These are phyloP conservation scores for Camptogramma bilineatum DNA, from an alignment of 2,888 invertebrate species.

Conservation along the genomic window DNA sequence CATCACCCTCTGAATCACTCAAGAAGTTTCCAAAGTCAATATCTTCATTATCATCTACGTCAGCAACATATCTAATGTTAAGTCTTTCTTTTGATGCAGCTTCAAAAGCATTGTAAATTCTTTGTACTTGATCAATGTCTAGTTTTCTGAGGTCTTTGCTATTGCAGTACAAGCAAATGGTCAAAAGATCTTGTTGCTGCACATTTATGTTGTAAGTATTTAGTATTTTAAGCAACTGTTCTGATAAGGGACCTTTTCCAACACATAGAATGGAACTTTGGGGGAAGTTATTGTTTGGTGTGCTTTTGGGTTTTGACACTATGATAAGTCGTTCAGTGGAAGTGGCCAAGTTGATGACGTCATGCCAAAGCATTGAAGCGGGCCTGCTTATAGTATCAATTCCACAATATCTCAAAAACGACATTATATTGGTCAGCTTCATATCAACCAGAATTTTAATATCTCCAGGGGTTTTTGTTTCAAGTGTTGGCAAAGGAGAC, in stretches of 20 bases:
- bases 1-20: slow-evolving; percentile 75
- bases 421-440: slow-evolving; percentile 61
- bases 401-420: slow-evolving; percentile 78
- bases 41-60: slow-evolving; percentile 63
- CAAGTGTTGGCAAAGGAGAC: slow-evolving; percentile 47
- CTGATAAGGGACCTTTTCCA: slow-evolving; percentile 78
- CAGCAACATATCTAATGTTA: slow-evolving; percentile 39
- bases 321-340: slow-evolving; percentile 70
- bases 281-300: slow-evolving; percentile 84
- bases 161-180: slow-evolving; percentile 89
- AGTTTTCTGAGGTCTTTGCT: slow-evolving; percentile 61
- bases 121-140: slow-evolving; percentile 58
- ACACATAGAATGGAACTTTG: slow-evolving; percentile 85
- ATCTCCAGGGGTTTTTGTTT: slow-evolving; percentile 55
- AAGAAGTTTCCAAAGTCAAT: slow-evolving; percentile 68
- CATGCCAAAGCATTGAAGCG: slow-evolving; percentile 81
- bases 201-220: slow-evolving; percentile 87
- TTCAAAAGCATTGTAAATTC: slow-evolving; percentile 61
- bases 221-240: slow-evolving; percentile 89
- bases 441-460: slow-evolving; percentile 70
- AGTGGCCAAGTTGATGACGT: slow-evolving; percentile 70
- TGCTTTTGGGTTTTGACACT: slow-evolving; percentile 72
- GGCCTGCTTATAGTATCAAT: slow-evolving; percentile 87
- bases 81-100: slow-evolving; percentile 31
- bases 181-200: slow-evolving; percentile 88